These are phyloP conservation scores for Andrena minutula DNA, from an alignment of 2,888 invertebrate genomes.

Conservation along the genomic window DNA sequence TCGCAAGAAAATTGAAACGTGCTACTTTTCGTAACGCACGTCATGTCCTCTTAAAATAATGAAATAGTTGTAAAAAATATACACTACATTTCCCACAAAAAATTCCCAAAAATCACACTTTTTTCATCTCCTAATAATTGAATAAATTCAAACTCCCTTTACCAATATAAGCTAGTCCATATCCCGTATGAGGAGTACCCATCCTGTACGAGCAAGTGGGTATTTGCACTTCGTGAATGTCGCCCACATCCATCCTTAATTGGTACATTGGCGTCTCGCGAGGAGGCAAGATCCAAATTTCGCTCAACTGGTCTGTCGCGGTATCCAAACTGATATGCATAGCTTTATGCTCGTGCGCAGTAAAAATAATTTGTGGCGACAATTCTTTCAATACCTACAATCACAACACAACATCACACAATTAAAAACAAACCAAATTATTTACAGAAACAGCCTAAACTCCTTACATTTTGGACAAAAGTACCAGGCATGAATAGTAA, in stretches of 20 bases:
- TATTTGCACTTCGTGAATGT: constrained; percentile 92
- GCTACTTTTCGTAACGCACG: too few species aligned
- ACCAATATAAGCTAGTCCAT: constrained; percentile 93
- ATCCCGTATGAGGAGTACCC: constrained; percentile 95
- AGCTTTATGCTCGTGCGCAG: constrained; percentile 90
- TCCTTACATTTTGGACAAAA: constrained; percentile 86
- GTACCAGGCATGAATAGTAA: constrained; percentile 86
- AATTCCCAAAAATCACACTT: too few species aligned
- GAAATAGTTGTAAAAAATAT: too few species aligned
- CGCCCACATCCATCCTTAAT: constrained; percentile 84
- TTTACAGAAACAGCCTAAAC: not conserved
- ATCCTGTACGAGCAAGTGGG: constrained; percentile 99
- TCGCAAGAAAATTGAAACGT: too few species aligned
- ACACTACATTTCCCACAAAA: too few species aligned
- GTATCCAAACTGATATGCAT: constrained; percentile 85
- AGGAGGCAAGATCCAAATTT: constrained; percentile 79
- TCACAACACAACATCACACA: constrained; percentile 6
- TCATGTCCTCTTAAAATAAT: too few species aligned
- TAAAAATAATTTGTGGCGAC: constrained; percentile 89
- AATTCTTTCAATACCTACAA: constrained; percentile 88
- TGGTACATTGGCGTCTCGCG: constrained; percentile 84
- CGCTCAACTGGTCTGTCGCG: constrained; percentile 81
- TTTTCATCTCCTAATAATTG: too few species aligned
- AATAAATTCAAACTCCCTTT: constrained; percentile 65
- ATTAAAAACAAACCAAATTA: constrained; percentile 18